phyloP scores from a whole-genome alignment of 1,140 invertebrate genomes.

The Heterodera schachtii region DNA sequence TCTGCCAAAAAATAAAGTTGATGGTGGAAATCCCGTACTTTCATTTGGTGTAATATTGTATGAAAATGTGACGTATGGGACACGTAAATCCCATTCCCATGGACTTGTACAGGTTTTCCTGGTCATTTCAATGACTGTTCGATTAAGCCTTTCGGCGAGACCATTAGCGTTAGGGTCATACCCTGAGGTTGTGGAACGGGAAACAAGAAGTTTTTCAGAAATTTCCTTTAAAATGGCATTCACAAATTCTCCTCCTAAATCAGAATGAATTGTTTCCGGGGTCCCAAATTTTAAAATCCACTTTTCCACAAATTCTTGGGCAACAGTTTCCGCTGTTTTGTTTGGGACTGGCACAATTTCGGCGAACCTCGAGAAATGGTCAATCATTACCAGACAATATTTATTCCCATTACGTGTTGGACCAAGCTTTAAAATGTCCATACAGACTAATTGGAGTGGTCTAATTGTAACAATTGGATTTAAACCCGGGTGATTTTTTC shows the following conservation, averaged over 20 bases:
- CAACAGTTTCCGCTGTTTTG: constrained; percentile 7
- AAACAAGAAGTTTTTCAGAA: not conserved
- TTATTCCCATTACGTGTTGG: not conserved
- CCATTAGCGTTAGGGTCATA: constrained; percentile 8
- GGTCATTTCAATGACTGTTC: not conserved
- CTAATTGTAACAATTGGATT: not conserved
- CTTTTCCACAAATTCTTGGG: not conserved
- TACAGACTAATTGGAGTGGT: not conserved
- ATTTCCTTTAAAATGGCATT: constrained; percentile 2
- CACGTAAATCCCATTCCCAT: not conserved
- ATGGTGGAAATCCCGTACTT: not conserved
- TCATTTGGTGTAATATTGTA: not conserved
- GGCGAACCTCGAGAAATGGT: not conserved
- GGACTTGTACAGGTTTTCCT: not conserved
- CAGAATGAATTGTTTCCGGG: not conserved
- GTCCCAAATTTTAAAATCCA: constrained; percentile 7
- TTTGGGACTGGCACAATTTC: not conserved
- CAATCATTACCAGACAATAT: constrained; percentile 4
- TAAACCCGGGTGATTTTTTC: constrained; percentile 8
- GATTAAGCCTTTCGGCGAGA: not conserved
- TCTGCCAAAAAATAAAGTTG: not conserved
- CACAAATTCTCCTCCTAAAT: not conserved
- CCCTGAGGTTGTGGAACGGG: not conserved
- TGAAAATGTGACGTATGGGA: not conserved
- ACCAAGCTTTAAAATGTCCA: constrained; percentile 6